Base-by-base conservation (phyloP, 2,797 vertebrate genomes). In the Chromobotia macracanthus region DNA sequence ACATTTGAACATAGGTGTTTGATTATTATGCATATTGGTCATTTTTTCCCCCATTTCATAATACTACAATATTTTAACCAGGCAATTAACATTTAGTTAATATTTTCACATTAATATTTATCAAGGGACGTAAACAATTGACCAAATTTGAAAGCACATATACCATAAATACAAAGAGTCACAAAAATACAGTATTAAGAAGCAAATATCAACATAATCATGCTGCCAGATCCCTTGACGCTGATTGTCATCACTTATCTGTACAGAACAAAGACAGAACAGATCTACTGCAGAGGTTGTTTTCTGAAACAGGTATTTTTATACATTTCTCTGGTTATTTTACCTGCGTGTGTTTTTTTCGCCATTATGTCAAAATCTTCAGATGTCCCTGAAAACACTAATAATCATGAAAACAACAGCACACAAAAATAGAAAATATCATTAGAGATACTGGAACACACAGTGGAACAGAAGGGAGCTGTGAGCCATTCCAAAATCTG, bases 391-490 rank as follows among this genome's bases (percentile, higher is more conserved):
- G 21, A 67, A 9, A 31, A 18, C 48, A 10, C 48, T 53, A 58
- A 25, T 75, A 35, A 53, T 41, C 21, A n/a, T 55, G 19, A 44
- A 55, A 56, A 76, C 35, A 46, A 28, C 50, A 25, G 7, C 53
- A 21, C 18, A 68, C 38, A 60, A 16, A 77, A 68, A 50, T 50
- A 67, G 25, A 48, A 12, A 10, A 23, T 21, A 6, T 21, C 55
- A 12, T 77, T 31, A 60, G 18, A 55, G 31, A 58, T 44, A n/a
- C 16, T 46, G 28, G 28, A 63, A 25, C 28, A 35, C 28, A 23
- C 15, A 19, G 64, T 19, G 58, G 21, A 68, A 68, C 64, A 68
- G 53, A 68, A 58, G 41, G 23, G 41, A 69, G 23, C 18, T 15
- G 28, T 31, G 15, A 25, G 46, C n/a, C 13, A 13, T 25, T 21